Base-by-base conservation (phyloP, 1,140 invertebrate genomes). In the Cardiocondyla obscurior region DNA sequence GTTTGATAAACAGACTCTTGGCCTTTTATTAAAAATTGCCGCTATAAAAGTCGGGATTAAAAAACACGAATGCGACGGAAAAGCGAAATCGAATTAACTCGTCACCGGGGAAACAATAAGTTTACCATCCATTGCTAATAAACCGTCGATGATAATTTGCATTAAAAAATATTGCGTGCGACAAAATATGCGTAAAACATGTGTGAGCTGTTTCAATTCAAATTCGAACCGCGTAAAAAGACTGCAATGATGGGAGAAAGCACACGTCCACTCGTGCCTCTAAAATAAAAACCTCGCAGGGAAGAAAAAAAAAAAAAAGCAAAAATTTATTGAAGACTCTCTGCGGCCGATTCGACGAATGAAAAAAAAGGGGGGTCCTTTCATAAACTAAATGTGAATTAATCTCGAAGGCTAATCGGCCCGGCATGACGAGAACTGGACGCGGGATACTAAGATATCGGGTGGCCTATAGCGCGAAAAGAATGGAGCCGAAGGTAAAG, bases 401-500 rank as follows among this genome's bases (percentile, higher is more conserved):
- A 73, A 77, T 67, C 58, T 39, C 16, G 3, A 3, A 53, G 12
- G 16, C 74, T 67, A 67, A 79, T 79, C 46, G 22, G 3, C 1
- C 8, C 30, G 16, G 30, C 39, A 77, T 77, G 46, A 22, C 28
- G 33, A 36, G 42, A 76, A 46, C 49, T 33, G 16, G 57, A 64
- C 39, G 28, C 28, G 12, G 12, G 16, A n/a, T 12, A 60, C 30
- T 64, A 25, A 69, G 62, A 79, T 22, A 79, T 53, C 33, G 46
- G 36, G 28, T 25, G 19, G 16, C 22, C 62, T 53, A 12, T 16
- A 53, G 46, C 33, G 36, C n/a, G 46, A 79, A 53, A 79, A 79
- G 46, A 79, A 79, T 69, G 25, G 64, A 79, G 25, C 46, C 19
- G 33, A 25, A 77, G 74, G 44, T 57, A 25, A 77, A 55, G 74